Percentiles rank a stretch among this genome's conserved stretches.
Evolutionary conservation across 2,113 vertebrate species (phyloP).

Genomic region (Rhineura floridana): DNA sequence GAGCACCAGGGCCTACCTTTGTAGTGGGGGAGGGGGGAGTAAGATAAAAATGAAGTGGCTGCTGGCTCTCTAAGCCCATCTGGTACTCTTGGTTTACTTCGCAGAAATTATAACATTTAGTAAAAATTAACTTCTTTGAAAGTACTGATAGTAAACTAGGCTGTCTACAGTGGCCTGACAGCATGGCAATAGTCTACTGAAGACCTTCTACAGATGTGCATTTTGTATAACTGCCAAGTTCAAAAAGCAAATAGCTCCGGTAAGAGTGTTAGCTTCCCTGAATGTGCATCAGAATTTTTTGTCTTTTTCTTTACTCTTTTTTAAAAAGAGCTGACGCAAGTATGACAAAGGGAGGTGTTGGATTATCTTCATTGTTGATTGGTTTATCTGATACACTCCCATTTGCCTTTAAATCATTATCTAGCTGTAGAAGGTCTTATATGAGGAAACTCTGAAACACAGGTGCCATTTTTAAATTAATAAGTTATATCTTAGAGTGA

Average conservation of each 20-base stretch:
- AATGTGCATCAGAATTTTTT: constrained; percentile 69
- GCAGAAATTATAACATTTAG: neutral
- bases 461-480: constrained; percentile 59
- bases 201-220: constrained; percentile 44
- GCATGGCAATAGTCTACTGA: constrained; percentile 33
- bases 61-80: neutral
- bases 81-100: neutral
- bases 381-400: constrained; percentile 78
- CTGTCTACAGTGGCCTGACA: constrained; percentile 8
- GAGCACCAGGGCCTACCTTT: neutral
- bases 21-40: neutral
- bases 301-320: constrained; percentile 53
- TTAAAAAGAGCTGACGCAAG: constrained; percentile 77
- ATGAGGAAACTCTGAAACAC: constrained; percentile 66
- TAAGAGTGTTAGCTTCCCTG: constrained; percentile 73
- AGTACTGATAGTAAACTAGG: constrained; percentile 29
- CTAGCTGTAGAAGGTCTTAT: constrained; percentile 60
- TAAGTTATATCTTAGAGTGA: constrained; percentile 34
- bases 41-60: neutral
- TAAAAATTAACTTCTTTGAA: neutral
- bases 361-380: constrained; percentile 73
- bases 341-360: constrained; percentile 75
- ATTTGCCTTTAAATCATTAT: constrained; percentile 81
- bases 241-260: constrained; percentile 76
- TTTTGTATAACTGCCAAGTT: constrained; percentile 71